Percentiles rank a stretch among this genome's conserved stretches.
These are phyloP conservation scores for Chironomus striatipennis DNA, from an alignment of 1,140 invertebrate genomes.

Conservation along the genomic window DNA sequence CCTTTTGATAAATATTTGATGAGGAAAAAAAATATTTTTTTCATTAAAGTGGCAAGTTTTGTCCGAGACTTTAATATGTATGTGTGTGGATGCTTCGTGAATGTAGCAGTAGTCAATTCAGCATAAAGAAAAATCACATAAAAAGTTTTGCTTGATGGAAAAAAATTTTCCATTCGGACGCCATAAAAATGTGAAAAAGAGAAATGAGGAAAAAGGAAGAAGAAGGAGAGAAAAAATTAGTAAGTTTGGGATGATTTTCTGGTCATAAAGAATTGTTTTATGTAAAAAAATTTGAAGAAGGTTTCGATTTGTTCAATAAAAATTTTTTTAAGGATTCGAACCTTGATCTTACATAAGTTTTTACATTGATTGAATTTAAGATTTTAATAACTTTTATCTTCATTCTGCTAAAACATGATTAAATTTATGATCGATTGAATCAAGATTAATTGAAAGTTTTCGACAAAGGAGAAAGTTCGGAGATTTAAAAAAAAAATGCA, in stretches of 20 bases:
- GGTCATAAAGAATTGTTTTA: too few relatives aligned
- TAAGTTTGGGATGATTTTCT: background rate
- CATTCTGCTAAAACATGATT: too few relatives aligned
- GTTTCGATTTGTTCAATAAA: background rate
- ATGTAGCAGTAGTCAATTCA: background rate
- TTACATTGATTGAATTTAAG: too few relatives aligned
- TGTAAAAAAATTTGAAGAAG: too few relatives aligned
- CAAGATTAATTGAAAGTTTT: too few relatives aligned
- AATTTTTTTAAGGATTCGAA: background rate
- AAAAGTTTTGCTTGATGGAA: slow-evolving; percentile 8
- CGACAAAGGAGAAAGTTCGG: too few relatives aligned
- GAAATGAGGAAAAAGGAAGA: background rate
- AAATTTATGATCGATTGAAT: too few relatives aligned
- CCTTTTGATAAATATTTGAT: too few relatives aligned
- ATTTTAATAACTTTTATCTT: too few relatives aligned
- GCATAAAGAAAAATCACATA: background rate
- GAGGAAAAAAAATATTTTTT: background rate
- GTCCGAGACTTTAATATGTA: background rate
- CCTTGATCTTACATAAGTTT: too few relatives aligned
- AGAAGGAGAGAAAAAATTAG: background rate
- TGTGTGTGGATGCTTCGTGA: background rate
- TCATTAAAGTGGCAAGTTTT: background rate
- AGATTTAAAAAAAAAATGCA: too few relatives aligned
- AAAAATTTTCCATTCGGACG: slow-evolving; percentile 12
- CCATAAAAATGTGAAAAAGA: background rate